Evolutionary conservation across 64 coral and sea anemone species (phyloP).

Genomic region (Dendronephthya gigantea): DNA sequence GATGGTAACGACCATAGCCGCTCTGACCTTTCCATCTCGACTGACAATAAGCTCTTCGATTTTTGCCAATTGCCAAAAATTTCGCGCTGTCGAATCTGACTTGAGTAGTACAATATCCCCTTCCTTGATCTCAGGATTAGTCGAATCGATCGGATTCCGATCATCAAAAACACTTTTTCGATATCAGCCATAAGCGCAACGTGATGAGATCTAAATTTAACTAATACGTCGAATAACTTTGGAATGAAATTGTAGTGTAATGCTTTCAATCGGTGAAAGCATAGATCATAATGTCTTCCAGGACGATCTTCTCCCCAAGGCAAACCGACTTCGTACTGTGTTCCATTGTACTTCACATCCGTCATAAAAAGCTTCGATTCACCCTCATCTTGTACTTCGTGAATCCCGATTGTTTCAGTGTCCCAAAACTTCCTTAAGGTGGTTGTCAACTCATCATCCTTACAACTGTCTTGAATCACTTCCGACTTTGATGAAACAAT

Average conservation of each 20-base stretch:
- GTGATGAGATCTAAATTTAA: neutral
- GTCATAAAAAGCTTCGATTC: conserved; percentile 10
- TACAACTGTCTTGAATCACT: neutral
- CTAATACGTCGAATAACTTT: neutral
- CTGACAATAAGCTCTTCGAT: neutral
- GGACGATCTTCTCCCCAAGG: neutral
- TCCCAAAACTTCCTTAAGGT: conserved; percentile 26
- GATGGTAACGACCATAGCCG: neutral
- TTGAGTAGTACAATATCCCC: conserved; percentile 1
- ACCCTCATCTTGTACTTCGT: neutral
- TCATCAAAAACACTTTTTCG: neutral
- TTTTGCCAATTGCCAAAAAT: conserved; percentile 12
- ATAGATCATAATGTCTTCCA: neutral
- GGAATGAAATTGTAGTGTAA: neutral
- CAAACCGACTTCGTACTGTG: conserved; percentile 9
- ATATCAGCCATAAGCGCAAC: neutral
- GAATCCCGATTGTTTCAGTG: neutral
- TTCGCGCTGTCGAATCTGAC: neutral
- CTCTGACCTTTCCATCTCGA: neutral
- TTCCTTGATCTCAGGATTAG: neutral
- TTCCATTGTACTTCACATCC: neutral
- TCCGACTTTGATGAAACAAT: neutral
- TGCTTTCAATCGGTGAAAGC: neutral
- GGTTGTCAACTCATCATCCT: conserved; percentile 10
- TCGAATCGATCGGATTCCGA: no score